A percentile compares a stretch with the other conserved stretches of the same genome.
Conservation (phyloP, 2,113 vertebrate genomes). For the Picathartes gymnocephalus region DNA sequence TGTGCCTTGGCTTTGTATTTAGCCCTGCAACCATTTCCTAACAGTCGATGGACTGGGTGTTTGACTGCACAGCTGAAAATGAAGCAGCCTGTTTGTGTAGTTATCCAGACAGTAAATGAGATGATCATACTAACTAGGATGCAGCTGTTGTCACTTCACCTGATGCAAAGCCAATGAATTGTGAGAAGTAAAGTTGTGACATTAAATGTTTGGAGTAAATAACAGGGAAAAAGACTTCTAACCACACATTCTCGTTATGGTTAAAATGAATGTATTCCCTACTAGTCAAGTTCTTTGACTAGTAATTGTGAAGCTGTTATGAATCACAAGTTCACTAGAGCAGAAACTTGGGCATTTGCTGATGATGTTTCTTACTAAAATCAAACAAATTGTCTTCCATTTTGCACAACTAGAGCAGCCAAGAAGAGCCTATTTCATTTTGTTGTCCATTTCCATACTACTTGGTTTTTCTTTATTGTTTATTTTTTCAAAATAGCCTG, state of each 20-base stretch:
- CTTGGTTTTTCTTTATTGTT: neutral
- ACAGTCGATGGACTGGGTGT: neutral
- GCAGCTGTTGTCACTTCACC: neutral
- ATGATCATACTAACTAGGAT: neutral
- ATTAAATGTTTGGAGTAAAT: neutral
- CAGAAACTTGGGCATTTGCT: neutral
- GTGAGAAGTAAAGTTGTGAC: neutral
- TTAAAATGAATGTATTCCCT: neutral
- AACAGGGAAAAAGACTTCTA: neutral
- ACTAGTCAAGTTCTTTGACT: neutral
- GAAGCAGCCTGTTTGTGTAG: neutral
- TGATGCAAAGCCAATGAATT: neutral
- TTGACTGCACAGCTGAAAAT: neutral
- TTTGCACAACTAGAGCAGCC: neutral
- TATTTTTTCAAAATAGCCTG: neutral
- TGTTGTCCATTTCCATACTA: neutral
- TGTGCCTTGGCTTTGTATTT: neutral
- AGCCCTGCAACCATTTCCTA: neutral
- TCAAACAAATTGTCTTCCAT: neutral
- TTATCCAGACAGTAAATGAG: neutral
- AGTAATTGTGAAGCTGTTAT: neutral
- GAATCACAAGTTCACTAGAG: neutral
- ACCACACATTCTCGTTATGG: neutral
- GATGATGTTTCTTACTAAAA: neutral
- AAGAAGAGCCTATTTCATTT: neutral